These are phyloP conservation scores for Boloria euphrosyne DNA, from an alignment of 2,888 invertebrate genomes.

Conservation along the genomic window DNA sequence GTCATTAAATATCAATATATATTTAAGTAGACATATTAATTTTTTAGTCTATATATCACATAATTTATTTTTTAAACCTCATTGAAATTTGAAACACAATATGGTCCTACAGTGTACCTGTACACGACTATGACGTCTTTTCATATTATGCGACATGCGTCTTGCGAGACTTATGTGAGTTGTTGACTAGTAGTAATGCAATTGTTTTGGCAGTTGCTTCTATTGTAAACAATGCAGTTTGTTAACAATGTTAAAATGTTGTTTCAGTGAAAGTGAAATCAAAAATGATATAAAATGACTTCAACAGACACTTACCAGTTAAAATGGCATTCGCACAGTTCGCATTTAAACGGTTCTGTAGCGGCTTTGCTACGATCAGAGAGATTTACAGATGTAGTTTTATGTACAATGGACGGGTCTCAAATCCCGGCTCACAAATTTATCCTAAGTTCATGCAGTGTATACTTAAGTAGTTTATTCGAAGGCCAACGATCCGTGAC, in stretches of 20 bases:
- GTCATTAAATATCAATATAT: no score
- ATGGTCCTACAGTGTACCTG: no score
- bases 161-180: constrained; percentile 16
- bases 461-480: constrained; percentile 71
- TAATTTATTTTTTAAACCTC: not conserved
- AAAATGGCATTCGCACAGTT: constrained; percentile 93
- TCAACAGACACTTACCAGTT: constrained; percentile 91
- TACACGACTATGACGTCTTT: not conserved
- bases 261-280: constrained; percentile 25
- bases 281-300: constrained; percentile 59
- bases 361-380: constrained; percentile 90
- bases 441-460: constrained; percentile 91
- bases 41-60: not conserved
- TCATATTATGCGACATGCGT: not conserved
- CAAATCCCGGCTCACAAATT: constrained; percentile 93
- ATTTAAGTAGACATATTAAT: no score
- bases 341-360: constrained; percentile 91
- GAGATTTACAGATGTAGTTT: constrained; percentile 90
- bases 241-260: constrained; percentile 4
- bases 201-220: constrained; percentile 21
- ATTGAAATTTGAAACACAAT: no score
- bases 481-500: constrained; percentile 74
- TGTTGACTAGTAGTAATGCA: constrained; percentile 12
- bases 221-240: constrained; percentile 25
- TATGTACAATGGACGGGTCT: constrained; percentile 89